Conservation (phyloP, 2,888 invertebrate genomes). For the Muscina levida region DNA sequence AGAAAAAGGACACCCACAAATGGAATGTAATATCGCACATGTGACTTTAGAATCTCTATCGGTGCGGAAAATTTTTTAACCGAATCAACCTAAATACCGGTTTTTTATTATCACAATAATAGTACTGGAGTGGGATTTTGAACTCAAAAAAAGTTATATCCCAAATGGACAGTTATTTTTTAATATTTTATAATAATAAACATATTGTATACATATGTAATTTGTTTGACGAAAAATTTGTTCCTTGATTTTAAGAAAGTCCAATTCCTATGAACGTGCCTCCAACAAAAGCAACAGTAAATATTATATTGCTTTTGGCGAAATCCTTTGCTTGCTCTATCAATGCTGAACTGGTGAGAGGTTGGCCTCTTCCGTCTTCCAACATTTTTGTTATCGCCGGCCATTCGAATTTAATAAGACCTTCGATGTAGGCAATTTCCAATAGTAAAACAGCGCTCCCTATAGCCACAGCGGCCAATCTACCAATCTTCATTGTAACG, state of each 20-base stretch:
- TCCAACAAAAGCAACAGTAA: conserved; percentile 8
- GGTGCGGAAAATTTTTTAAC: too few relatives aligned
- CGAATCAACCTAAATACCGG: too few relatives aligned
- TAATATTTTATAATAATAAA: too few relatives aligned
- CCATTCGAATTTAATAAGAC: conserved; percentile 11
- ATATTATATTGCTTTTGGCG: conserved; percentile 5
- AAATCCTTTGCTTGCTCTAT: conserved; percentile 9
- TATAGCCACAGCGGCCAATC: conserved; percentile 8
- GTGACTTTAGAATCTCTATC: too few relatives aligned
- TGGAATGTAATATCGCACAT: too few relatives aligned
- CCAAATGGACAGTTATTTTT: too few relatives aligned
- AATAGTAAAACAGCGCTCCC: conserved; percentile 5
- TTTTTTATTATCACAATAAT: too few relatives aligned
- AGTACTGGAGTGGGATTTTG: too few relatives aligned
- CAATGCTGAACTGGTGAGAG: not conserved
- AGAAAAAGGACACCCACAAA: too few relatives aligned
- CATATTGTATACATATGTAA: too few relatives aligned
- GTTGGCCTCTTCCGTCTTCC: not conserved
- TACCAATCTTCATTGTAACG: conserved; percentile 15
- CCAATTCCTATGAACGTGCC: conserved; percentile 22
- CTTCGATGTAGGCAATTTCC: conserved; percentile 24
- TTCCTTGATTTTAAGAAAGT: conserved; percentile 14
- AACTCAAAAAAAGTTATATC: too few relatives aligned
- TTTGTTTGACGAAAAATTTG: too few relatives aligned
- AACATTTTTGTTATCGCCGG: not conserved